Conservation (phyloP, 2,888 invertebrate genomes). For the Apocheima hispidaria region DNA sequence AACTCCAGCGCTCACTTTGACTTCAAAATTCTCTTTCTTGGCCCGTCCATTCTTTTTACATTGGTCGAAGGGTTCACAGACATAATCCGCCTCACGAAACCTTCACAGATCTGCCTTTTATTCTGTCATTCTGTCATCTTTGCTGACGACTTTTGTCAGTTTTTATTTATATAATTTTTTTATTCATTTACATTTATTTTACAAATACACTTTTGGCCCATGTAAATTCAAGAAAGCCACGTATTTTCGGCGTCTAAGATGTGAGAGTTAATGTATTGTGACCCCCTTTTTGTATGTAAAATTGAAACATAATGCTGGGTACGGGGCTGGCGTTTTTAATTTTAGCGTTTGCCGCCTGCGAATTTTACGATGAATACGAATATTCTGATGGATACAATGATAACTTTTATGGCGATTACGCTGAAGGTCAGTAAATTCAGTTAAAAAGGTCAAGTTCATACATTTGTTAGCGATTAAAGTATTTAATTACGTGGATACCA, state of each 20-base stretch:
- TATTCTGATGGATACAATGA: slow-evolving; percentile 9
- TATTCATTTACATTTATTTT: background rate
- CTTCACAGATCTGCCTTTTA: background rate
- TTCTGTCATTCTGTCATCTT: background rate
- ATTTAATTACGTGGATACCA: too few relatives aligned
- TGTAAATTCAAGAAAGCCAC: background rate
- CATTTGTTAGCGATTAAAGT: too few relatives aligned
- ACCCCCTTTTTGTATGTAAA: background rate
- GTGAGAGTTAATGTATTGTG: background rate
- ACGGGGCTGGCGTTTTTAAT: background rate
- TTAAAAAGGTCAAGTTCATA: background rate
- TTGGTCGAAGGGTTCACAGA: too few relatives aligned
- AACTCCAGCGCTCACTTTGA: too few relatives aligned
- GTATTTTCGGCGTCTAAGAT: background rate
- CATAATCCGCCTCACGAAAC: too few relatives aligned
- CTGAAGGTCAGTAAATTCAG: slow-evolving; percentile 2
- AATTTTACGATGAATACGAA: slow-evolving; percentile 8
- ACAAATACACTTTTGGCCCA: background rate
- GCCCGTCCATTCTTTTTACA: too few relatives aligned
- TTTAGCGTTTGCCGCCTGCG: background rate
- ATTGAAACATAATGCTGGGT: slow-evolving; percentile 4
- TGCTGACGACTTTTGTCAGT: background rate
- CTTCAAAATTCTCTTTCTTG: too few relatives aligned
- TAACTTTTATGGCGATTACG: background rate
- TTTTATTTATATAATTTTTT: background rate